Evolutionary conservation across 2,888 invertebrate genomes (phyloP).

Genomic region (Drosophila colorata): DNA sequence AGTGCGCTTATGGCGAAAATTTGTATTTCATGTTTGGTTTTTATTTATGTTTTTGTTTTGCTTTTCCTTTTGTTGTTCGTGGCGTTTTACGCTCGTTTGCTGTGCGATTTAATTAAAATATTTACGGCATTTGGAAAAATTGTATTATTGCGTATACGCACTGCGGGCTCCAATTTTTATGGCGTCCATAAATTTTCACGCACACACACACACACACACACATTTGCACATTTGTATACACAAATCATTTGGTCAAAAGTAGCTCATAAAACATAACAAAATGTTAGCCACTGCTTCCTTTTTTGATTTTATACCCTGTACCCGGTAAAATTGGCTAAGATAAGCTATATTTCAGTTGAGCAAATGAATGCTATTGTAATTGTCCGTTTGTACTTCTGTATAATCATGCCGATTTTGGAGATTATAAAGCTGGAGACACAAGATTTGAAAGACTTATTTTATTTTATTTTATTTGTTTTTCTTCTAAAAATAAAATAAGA

Average conservation of each 20-base stretch:
- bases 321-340: neutral
- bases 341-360: neutral
- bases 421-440: too few species aligned
- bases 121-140: constrained; percentile 27
- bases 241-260: constrained; percentile 58
- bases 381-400: too few species aligned
- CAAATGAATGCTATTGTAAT: too few species aligned
- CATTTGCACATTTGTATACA: constrained; percentile 41
- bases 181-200: constrained; percentile 43
- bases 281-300: constrained; percentile 30
- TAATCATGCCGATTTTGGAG: too few species aligned
- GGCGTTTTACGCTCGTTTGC: constrained; percentile 12
- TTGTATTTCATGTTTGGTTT: constrained; percentile 36
- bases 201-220: constrained; percentile 5
- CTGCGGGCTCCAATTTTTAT: constrained; percentile 59
- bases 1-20: constrained; percentile 40
- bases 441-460: too few species aligned
- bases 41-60: constrained; percentile 13
- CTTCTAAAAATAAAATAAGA: too few species aligned
- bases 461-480: too few species aligned
- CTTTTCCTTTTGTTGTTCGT: constrained; percentile 20
- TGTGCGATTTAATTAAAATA: constrained; percentile 73
- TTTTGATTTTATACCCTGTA: neutral
- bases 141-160: constrained; percentile 64
- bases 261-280: constrained; percentile 57